Evolutionary conservation across 1,140 invertebrate genomes (phyloP), one percentile per base, ranked within the genome.

Genomic region (Dufourea novaeangliae): DNA sequence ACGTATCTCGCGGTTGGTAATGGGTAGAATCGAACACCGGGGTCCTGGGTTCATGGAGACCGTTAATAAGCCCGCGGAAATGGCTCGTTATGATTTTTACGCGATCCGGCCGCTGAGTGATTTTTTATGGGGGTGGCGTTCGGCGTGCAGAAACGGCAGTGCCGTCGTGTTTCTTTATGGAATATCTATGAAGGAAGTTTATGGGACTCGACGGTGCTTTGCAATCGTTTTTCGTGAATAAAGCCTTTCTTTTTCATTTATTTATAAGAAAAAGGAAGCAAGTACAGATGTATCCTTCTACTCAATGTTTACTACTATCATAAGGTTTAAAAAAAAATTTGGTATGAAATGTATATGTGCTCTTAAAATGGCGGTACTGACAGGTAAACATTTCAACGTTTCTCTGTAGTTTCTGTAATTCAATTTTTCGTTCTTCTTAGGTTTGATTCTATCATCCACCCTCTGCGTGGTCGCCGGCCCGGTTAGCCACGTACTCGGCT

Each of bases 121-220:
- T 57, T 74, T 66, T 67, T 44, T 44, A 54, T 4, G 62, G 25
- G n/a, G 37, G 14, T 20, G n/a, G 50, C 27, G 41, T 39, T n/a
- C 29, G n/a, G 27, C 32, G 57, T 27, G 10, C 52, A 6, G 25
- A 32, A 10, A 7, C 56, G 50, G 27, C 52, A 41, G 52, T 32
- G 25, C n/a, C 46, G 14, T 2, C 20, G 29, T 7, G 27, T 32
- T 70, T 46, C 73, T 74, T 85, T 80, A 73, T 70, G 78, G 72
- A 77, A 83, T 70, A 83, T 59, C 59, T 56, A 27, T 14, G 72
- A 62, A 61, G 37, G 32, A 72, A 63, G 61, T 50, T 69, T 80
- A 73, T 70, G 44, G 71, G 63, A 76, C 57, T 63, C 17, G 1
- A 8, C 41, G 34, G 52, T n/a, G 44, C 17, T 61, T 84, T n/a